Evolutionary conservation across 2,888 invertebrate genomes (phyloP).

Genomic region (Heteromyza rotundicornis): DNA sequence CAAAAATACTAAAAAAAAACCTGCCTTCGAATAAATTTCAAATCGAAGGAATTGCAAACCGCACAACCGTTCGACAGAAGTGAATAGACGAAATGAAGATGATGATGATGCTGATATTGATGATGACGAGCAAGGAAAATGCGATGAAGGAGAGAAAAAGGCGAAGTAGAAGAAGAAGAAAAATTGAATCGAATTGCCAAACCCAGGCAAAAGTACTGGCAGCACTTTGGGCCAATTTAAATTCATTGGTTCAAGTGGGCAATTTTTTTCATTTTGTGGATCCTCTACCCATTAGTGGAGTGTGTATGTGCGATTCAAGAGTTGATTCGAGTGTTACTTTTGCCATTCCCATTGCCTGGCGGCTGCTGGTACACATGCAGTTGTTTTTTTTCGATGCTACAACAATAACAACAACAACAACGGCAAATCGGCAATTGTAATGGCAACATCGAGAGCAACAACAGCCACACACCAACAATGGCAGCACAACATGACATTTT

Average conservation of each 20-base stretch:
- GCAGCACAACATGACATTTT: conserved; percentile 28
- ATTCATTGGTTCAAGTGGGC: neutral
- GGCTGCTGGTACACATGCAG: neutral
- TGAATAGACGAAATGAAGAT: neutral
- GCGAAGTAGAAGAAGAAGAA: neutral
- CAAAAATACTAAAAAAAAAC: too few relatives aligned
- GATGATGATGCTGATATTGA: too few relatives aligned
- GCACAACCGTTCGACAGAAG: neutral
- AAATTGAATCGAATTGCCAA: too few relatives aligned
- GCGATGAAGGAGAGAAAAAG: neutral
- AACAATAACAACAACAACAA: conserved; percentile 5
- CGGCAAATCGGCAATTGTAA: neutral
- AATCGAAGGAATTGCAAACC: neutral
- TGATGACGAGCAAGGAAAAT: neutral
- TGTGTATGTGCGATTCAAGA: too few relatives aligned
- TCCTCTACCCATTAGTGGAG: neutral
- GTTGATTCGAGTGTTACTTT: neutral
- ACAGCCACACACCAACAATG: conserved; percentile 3
- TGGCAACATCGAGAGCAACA: conserved; percentile 4
- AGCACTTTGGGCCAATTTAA: conserved; percentile 5
- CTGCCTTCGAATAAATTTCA: neutral
- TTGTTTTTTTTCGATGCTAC: neutral
- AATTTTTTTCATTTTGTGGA: neutral
- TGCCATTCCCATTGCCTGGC: neutral
- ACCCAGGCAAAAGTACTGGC: too few relatives aligned